Conservation (phyloP, 2,113 vertebrate genomes). For the Rhipidura dahli region DNA sequence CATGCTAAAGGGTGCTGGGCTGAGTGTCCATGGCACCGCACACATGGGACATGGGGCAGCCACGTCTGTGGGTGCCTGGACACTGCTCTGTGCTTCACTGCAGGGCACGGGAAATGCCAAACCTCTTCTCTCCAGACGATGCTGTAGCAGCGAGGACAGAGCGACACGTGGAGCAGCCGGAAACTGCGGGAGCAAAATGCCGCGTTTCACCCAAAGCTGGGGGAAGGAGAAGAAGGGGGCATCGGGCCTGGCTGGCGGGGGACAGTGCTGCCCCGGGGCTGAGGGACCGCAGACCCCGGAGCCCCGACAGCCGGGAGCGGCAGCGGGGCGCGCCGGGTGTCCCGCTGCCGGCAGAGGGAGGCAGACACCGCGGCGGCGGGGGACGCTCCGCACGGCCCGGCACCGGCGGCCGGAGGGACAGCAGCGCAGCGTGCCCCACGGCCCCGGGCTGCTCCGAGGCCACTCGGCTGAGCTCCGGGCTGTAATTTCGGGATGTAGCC, state of each 20-base stretch:
- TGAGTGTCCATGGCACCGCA: rapidly evolving
- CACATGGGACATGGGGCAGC: neutral
- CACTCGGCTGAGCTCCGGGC: neutral
- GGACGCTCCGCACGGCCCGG: neutral
- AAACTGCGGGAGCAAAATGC: neutral
- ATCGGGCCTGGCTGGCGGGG: neutral
- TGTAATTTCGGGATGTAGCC: neutral
- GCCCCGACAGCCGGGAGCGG: neutral
- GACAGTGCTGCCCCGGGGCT: neutral
- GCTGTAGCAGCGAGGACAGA: neutral
- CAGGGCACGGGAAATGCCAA: neutral
- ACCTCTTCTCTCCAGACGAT: neutral
- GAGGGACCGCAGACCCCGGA: neutral
- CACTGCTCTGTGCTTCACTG: neutral
- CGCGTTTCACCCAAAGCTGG: neutral
- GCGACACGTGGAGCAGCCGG: rapidly evolving
- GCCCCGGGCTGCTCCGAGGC: neutral
- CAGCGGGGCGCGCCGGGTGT: neutral
- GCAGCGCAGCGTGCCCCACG: neutral
- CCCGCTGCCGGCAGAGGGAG: constrained; percentile 49
- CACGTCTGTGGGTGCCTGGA: neutral
- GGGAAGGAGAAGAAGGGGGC: too few relatives aligned
- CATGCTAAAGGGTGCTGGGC: neutral
- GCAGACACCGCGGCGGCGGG: constrained; percentile 27
- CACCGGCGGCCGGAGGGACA: rapidly evolving